Base-by-base conservation (phyloP, 2,888 invertebrate genomes). In the Mimas tiliae region DNA sequence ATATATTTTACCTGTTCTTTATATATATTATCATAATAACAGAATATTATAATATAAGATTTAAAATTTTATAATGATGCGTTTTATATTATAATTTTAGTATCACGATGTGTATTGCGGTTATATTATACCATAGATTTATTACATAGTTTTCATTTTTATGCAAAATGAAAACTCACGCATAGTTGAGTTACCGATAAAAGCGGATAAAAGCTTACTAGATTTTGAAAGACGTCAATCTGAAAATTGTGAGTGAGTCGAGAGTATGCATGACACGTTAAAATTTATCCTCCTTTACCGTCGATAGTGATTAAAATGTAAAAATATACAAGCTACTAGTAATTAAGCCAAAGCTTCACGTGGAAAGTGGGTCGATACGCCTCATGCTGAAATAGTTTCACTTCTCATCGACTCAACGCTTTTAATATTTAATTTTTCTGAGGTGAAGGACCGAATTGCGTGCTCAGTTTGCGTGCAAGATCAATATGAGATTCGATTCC, bases 381-480 rank as follows among this genome's bases (percentile, higher is more conserved):
- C 72, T 73, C 66, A 71, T 69, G 63, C 74, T 79, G 78, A 77
- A 82, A 82, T 83, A 81, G 81, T 84, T 84, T 84, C 82, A 79
- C 81, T 79, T 73, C 74, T 75, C 79, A 79, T 80, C 75, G 74
- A 63, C 68, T 66, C 68, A 68, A 66, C 67, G 64, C 68, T 74
- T 58, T 74, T 72, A 75, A 75, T 68, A 74, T 77, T 76, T 73
- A 79, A 75, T 82, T 82, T 83, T 78, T 75, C 68, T 70, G 75
- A 80, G 83, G 81, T 86, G 83, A 87, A 86, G 83, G 85, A 85
- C 81, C 84, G 81, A 71, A 76, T 88, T 80, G 88, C 89, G 88
- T 89, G 86, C 78, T 74, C 68, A 65, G 74, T 70, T 88, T 75
- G 89, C 88, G 88, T 90, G 88, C 81, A 78, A 77, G 81, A 80